Conservation (phyloP, 23 tunicate species). For the Trididemnum miniatum region DNA sequence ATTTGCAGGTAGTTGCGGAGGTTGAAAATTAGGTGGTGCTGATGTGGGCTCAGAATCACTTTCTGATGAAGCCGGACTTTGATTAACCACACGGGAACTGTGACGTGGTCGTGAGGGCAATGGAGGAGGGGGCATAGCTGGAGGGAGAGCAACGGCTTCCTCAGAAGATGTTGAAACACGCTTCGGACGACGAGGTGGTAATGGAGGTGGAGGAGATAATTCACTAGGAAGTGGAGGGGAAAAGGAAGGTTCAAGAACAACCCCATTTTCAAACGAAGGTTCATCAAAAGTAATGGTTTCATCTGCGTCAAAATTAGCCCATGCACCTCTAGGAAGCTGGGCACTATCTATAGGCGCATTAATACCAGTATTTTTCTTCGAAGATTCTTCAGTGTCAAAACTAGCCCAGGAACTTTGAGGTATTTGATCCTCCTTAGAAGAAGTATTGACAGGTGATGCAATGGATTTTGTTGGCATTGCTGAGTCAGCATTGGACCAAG, state of each 20-base stretch:
- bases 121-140: conserved; percentile 59
- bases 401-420: background rate
- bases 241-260: background rate
- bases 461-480: too few species aligned
- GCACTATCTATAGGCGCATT: background rate
- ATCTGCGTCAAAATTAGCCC: background rate
- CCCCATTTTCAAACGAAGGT: background rate
- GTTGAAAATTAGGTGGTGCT: conserved; percentile 43
- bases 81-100: background rate
- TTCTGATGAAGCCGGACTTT: background rate
- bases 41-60: background rate
- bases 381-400: background rate
- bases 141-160: conserved; percentile 9
- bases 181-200: conserved; percentile 34
- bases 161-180: background rate
- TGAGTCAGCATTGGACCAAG: too few species aligned
- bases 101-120: conserved; percentile 27
- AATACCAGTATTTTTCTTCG: background rate
- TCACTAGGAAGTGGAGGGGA: conserved; percentile 9
- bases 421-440: too few species aligned
- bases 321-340: background rate
- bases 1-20: conserved; percentile 44
- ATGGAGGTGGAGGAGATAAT: conserved; percentile 26
- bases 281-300: background rate
- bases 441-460: too few species aligned